Percentiles rank a stretch among this genome's conserved stretches.
Evolutionary conservation across 2,113 vertebrate species (phyloP).

Genomic region (Halichoerus grypus): DNA sequence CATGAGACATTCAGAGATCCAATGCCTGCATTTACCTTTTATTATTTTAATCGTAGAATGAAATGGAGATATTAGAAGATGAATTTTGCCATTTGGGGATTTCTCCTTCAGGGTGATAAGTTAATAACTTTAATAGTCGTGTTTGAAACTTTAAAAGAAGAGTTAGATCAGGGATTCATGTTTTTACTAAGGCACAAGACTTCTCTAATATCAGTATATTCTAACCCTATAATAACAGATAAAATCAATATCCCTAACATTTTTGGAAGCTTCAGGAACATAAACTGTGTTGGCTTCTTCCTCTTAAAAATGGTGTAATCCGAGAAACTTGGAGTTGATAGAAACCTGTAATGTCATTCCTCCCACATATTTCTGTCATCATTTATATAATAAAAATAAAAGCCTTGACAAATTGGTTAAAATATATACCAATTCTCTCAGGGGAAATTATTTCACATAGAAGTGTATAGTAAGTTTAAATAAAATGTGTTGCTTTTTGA

Average conservation of each 20-base stretch:
- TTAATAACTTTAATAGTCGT: slow-evolving; percentile 1
- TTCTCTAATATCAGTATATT: neutral
- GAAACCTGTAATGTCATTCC: neutral
- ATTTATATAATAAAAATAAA: slow-evolving; percentile 58
- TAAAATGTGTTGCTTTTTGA: neutral
- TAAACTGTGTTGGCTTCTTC: neutral
- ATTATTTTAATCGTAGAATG: neutral
- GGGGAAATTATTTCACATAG: neutral
- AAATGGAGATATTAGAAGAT: neutral
- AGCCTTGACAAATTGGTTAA: slow-evolving; percentile 10
- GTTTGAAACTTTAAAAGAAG: neutral
- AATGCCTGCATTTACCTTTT: neutral
- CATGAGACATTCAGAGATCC: neutral
- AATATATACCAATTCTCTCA: neutral
- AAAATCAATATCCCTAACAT: neutral
- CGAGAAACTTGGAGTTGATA: neutral
- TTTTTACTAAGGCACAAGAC: neutral
- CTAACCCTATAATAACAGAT: neutral
- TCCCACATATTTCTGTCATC: neutral
- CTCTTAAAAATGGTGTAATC: neutral
- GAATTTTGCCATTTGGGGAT: neutral
- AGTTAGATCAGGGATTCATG: neutral
- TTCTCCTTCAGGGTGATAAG: neutral
- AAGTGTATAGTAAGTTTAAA: neutral
- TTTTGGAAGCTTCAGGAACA: neutral